Evolutionary conservation across 2,888 invertebrate species (phyloP).

Genomic region (Corythucha ciliata): DNA sequence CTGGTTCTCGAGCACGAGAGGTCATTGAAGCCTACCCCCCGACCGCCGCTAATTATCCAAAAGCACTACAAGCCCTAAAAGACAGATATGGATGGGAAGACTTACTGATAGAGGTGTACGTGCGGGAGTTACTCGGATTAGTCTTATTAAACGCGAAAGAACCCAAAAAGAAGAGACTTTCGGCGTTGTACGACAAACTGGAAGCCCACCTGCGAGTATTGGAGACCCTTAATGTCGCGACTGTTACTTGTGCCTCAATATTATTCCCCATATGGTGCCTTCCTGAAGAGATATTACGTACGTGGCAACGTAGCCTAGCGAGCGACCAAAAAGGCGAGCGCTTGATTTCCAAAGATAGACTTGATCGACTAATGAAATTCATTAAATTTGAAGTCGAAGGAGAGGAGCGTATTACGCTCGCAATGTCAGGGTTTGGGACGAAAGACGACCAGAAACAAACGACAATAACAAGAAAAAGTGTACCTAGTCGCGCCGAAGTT

Average conservation of each 20-base stretch:
- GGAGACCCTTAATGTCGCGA: constrained; percentile 35
- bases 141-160: constrained; percentile 33
- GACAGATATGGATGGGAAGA: constrained; percentile 33
- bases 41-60: constrained; percentile 34
- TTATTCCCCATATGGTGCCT: constrained; percentile 37
- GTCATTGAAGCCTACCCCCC: constrained; percentile 34
- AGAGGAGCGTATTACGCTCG: constrained; percentile 32
- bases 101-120: constrained; percentile 35
- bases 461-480: no score
- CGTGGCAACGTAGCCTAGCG: constrained; percentile 32
- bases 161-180: constrained; percentile 1
- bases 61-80: constrained; percentile 32
- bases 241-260: constrained; percentile 36
- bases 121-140: constrained; percentile 36
- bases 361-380: constrained; percentile 29
- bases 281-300: constrained; percentile 34
- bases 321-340: no score
- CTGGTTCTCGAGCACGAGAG: constrained; percentile 33
- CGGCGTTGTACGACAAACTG: constrained; percentile 35
- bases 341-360: constrained; percentile 15
- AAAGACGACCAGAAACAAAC: no score
- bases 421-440: no score
- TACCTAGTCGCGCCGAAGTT: constrained; percentile 10
- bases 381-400: constrained; percentile 34
- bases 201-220: constrained; percentile 37